phyloP scores from a whole-genome alignment of 2,113 vertebrate species.

The Rattus rattus region DNA sequence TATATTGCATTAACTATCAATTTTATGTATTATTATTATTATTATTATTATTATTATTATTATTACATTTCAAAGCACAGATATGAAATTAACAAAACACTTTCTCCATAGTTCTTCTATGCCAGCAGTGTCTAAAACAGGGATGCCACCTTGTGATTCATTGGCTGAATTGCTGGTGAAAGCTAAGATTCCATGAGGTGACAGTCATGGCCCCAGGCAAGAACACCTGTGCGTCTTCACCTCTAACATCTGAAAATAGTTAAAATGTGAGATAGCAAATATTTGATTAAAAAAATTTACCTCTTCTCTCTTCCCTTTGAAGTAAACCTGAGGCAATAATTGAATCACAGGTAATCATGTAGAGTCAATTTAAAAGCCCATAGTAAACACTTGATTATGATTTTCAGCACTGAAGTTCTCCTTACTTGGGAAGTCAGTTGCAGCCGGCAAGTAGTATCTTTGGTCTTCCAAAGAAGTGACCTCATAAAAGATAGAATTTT shows the following conservation, averaged over 20 bases:
- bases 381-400: neutral
- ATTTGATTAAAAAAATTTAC: neutral
- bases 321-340: neutral
- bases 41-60: neutral
- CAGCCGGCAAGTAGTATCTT: neutral
- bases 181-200: neutral
- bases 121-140: neutral
- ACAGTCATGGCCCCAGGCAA: neutral
- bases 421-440: neutral
- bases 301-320: neutral
- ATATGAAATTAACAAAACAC: neutral
- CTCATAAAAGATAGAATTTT: neutral
- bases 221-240: neutral
- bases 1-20: neutral
- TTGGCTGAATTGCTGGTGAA: neutral
- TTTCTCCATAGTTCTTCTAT: neutral
- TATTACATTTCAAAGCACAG: neutral
- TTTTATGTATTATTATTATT: neutral
- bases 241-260: constrained; percentile 32
- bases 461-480: neutral
- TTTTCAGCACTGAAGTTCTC: neutral
- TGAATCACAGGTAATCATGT: neutral
- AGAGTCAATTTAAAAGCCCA: neutral
- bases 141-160: constrained; percentile 9
- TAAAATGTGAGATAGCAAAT: neutral